A percentile compares a stretch with the other conserved stretches of the same genome.
Evolutionary conservation across 1,140 invertebrate genomes (phyloP).

Genomic region (Bactericera cockerelli): DNA sequence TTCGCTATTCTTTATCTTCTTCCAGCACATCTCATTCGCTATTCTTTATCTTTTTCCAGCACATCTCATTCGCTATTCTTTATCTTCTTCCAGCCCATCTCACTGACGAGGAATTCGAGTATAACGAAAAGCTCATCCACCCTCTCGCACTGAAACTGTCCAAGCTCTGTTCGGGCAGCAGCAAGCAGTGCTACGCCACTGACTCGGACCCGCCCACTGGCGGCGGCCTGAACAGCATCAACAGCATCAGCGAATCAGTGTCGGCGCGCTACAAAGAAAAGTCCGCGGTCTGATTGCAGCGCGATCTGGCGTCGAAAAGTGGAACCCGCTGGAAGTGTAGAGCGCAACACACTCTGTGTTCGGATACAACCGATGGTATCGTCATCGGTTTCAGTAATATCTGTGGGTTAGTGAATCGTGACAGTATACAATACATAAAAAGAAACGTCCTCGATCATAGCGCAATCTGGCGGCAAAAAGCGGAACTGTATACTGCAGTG

Average conservation of each 20-base stretch:
- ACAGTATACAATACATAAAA: too few relatives aligned
- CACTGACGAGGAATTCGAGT: constrained; percentile 39
- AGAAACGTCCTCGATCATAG: not conserved
- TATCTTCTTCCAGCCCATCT: not conserved
- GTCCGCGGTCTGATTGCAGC: too few relatives aligned
- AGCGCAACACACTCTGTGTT: too few relatives aligned
- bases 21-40: too few relatives aligned
- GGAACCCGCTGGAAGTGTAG: too few relatives aligned
- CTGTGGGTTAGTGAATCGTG: not conserved
- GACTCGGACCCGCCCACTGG: not conserved
- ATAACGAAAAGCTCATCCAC: constrained; percentile 48
- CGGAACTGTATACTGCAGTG: too few relatives aligned
- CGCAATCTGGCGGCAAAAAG: constrained; percentile 32
- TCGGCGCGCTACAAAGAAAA: not conserved
- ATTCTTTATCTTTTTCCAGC: too few relatives aligned
- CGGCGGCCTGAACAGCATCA: not conserved
- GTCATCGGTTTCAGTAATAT: not conserved
- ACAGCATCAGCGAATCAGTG: not conserved
- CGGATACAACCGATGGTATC: too few relatives aligned
- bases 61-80: not conserved
- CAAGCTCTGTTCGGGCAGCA: constrained; percentile 33
- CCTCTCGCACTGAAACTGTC: constrained; percentile 42
- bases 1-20: too few relatives aligned
- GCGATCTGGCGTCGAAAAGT: too few relatives aligned
- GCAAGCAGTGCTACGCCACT: constrained; percentile 15